A percentile compares a stretch with the other conserved stretches of the same genome.
Evolutionary conservation across 2,797 vertebrate genomes (phyloP).

Genomic region (Telmatherina bonti): DNA sequence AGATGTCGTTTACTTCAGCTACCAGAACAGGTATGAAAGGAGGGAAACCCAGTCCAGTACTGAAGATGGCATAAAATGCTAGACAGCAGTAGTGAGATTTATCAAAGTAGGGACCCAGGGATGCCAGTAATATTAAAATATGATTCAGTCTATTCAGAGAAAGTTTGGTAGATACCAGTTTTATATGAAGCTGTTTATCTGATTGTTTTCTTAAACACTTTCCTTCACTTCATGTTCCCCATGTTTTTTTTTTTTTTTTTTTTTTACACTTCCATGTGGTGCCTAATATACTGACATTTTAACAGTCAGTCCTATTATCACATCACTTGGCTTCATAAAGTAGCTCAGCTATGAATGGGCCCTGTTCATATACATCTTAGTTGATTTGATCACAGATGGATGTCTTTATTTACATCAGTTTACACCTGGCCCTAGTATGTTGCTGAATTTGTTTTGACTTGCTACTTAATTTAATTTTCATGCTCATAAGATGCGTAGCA

Average conservation of each 20-base stretch:
- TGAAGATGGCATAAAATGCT: background rate
- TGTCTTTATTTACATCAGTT: background rate
- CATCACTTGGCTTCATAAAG: constrained; percentile 14
- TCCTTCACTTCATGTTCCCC: constrained; percentile 55
- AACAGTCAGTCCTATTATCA: constrained; percentile 64
- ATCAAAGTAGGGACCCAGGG: background rate
- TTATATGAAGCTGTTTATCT: constrained; percentile 25
- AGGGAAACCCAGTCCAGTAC: background rate
- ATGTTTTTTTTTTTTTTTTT: constrained; percentile 28
- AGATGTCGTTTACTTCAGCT: constrained; percentile 98
- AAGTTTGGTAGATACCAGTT: background rate
- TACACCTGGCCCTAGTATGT: background rate
- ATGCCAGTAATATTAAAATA: background rate
- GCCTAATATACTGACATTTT: constrained; percentile 71
- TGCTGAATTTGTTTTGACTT: background rate
- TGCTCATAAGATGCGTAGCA: background rate
- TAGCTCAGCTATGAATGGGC: background rate
- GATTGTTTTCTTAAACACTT: constrained; percentile 44
- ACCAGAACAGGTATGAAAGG: constrained; percentile 94
- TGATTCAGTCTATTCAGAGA: background rate
- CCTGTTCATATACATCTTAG: background rate
- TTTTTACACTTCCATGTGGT: constrained; percentile 45
- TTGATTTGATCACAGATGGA: background rate
- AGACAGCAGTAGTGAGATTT: background rate
- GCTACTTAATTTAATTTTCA: background rate